phyloP scores from a whole-genome alignment of 2,888 invertebrate genomes.

The Melinopterus prodromus region DNA sequence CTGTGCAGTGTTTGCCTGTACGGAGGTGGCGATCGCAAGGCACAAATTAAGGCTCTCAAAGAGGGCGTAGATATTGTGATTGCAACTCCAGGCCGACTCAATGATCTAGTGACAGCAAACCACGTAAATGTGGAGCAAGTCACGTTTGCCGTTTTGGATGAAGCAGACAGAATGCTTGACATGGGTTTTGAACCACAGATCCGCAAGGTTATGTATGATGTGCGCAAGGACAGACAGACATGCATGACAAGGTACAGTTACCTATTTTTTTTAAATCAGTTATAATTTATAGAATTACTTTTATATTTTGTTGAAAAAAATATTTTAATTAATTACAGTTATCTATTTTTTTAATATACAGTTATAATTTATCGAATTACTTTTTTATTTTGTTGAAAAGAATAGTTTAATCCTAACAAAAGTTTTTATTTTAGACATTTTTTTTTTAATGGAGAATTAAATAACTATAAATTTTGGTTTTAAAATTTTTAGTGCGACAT shows the following conservation, averaged over 20 bases:
- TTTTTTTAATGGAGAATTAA: neutral
- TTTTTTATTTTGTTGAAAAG: too few relatives aligned
- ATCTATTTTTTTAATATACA: neutral
- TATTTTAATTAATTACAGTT: too few relatives aligned
- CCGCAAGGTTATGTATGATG: conserved; percentile 78
- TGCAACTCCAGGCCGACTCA: conserved; percentile 92
- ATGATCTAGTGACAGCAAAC: conserved; percentile 81
- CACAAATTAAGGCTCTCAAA: conserved; percentile 78
- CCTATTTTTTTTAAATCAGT: neutral
- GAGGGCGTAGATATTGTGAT: conserved; percentile 94
- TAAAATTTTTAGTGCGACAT: conserved; percentile 76
- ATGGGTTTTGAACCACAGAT: conserved; percentile 92
- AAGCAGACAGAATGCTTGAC: conserved; percentile 89
- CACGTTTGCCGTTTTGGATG: conserved; percentile 91
- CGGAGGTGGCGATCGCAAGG: conserved; percentile 85
- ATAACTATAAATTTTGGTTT: neutral
- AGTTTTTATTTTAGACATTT: too few relatives aligned
- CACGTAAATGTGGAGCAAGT: conserved; percentile 79
- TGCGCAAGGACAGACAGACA: conserved; percentile 91
- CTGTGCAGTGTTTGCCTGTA: conserved; percentile 81
- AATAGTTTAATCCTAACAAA: too few relatives aligned
- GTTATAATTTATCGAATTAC: too few relatives aligned
- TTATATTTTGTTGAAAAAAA: too few relatives aligned
- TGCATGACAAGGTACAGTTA: conserved; percentile 83
- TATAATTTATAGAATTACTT: too few relatives aligned